These are phyloP conservation scores for Limnodromus scolopaceus DNA, from an alignment of 2,797 vertebrate species.

Conservation along the genomic window DNA sequence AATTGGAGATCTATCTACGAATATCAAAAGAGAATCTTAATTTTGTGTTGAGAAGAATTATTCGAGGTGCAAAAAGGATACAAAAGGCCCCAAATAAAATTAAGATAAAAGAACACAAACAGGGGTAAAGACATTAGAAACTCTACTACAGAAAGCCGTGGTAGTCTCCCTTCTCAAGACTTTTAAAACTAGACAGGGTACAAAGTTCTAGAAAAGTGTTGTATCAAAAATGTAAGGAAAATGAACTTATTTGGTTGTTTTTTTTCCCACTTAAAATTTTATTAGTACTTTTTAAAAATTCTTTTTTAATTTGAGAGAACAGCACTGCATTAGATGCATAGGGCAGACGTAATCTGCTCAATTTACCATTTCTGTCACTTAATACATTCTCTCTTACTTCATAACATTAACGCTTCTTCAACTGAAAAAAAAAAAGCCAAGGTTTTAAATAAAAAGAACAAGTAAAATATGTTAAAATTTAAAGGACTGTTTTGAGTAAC, in stretches of 20 bases:
- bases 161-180: not conserved
- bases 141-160: not conserved
- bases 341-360: not conserved
- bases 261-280: not conserved
- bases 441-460: not conserved
- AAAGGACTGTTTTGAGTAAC: not conserved
- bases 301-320: not conserved
- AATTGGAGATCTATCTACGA: not conserved
- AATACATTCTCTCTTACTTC: not conserved
- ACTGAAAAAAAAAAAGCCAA: not conserved
- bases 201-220: not conserved
- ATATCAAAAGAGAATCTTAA: not conserved
- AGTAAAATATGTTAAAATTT: not conserved
- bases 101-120: not conserved
- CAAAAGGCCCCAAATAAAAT: not conserved
- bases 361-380: not conserved
- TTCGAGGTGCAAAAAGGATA: not conserved
- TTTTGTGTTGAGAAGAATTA: not conserved
- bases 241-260: accelerated
- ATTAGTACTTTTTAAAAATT: not conserved
- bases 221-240: not conserved
- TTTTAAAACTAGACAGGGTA: not conserved
- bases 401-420: not conserved
- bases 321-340: not conserved
- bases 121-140: not conserved